These are phyloP conservation scores for Neoarius graeffei DNA, from an alignment of 2,113 vertebrate genomes.

Conservation along the genomic window DNA sequence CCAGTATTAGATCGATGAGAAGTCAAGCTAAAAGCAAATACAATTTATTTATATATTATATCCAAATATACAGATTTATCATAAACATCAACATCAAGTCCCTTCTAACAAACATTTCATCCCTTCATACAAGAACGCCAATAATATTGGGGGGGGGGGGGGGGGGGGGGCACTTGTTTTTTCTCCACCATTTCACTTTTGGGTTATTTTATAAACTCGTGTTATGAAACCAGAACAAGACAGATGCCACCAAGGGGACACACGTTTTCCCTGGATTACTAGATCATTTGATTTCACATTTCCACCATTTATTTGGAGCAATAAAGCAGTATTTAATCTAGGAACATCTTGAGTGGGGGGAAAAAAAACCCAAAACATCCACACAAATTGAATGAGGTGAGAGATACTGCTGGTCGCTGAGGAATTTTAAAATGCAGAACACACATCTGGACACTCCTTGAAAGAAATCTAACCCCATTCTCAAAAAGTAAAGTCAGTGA, in stretches of 20 bases:
- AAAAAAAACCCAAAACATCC: no score
- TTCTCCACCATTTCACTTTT: background rate
- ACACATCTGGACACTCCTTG: background rate
- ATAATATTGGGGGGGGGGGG: no score
- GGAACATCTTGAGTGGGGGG: background rate
- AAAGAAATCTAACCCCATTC: background rate
- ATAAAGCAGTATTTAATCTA: background rate
- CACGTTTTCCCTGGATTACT: background rate
- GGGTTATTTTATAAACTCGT: background rate
- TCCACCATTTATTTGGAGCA: background rate
- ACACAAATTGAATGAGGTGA: background rate
- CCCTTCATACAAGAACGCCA: constrained; percentile 46
- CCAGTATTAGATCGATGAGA: constrained; percentile 20
- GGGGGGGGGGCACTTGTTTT: background rate
- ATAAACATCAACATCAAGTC: constrained; percentile 59
- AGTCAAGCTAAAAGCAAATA: constrained; percentile 62
- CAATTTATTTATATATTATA: constrained; percentile 66
- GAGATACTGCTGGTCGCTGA: background rate
- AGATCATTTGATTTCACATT: background rate
- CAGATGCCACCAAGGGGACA: background rate
- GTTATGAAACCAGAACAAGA: background rate
- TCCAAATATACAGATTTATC: constrained; percentile 71
- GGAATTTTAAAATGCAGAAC: background rate
- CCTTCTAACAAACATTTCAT: constrained; percentile 44
- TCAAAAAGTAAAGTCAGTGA: background rate